Base-by-base conservation (phyloP, 2,888 invertebrate species). In the Labia minor region DNA sequence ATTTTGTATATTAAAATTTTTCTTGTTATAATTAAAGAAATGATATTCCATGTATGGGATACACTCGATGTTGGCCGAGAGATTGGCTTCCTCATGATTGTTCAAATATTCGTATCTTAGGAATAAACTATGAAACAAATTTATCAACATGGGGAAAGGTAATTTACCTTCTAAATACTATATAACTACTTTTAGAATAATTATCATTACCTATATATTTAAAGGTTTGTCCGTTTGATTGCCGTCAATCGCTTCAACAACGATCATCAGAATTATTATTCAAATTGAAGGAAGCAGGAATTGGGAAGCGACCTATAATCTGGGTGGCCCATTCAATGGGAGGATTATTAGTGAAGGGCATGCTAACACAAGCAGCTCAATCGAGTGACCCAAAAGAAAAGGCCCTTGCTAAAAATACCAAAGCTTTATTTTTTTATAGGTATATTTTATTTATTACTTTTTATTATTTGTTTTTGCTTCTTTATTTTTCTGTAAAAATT, bases 251-350 rank as follows among this genome's bases (percentile, higher is more conserved):
- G 65, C 82, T 92, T 70, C 83, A 83, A 69, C 82, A 85, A 61
- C 81, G 90, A 68, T 87, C 90, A 65, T 77, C 80, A 26, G 85
- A 88, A 68, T 78, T 92, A 66, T 76, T 87, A 14, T 80, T 83
- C 19, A 86, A 87, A 70, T 80, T 96, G 66, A 74, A 83, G 65
- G 81, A 81, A 72, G 88, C 93, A 19, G 90, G 89, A 65, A 84
- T 97, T 10, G 96, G 96, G 0, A 78, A 83, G 69, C 82, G 89
- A 68, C 93, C 94, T 0, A 83, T 94, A 21, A 83, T 96, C 33
- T 97, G 95, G 93, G 83, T 96, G 19, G 88, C 91, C 1, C 97
- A 97, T 80, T 96, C 96, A 1, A 95, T 96, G 95, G 97, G 97
- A 69, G 97, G 95, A 11, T 81, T 96, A 14, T 82, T 96, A 63